A percentile compares a stretch with the other conserved stretches of the same genome.
phyloP scores from a whole-genome alignment of 1,140 invertebrate genomes.

The Sarcophaga peregrina region DNA sequence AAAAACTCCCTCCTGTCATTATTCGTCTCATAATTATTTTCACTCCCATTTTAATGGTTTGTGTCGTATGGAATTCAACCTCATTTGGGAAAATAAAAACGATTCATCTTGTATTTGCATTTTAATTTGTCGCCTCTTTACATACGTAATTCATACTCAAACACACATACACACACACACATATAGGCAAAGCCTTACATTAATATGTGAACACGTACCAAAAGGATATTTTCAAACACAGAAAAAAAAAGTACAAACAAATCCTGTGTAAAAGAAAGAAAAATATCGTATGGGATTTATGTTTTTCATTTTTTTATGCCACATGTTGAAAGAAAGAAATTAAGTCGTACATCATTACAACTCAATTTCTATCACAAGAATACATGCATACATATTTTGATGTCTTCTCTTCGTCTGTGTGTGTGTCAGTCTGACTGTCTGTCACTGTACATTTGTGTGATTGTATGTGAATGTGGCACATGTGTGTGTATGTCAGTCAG shows the following conservation, averaged over 20 bases:
- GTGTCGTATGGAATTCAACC: background rate
- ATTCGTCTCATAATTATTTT: conserved; percentile 7
- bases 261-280: no score
- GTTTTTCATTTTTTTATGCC: background rate
- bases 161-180: background rate
- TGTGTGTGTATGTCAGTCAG: no score
- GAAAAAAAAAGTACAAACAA: background rate
- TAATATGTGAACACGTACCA: background rate
- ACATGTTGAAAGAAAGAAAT: background rate
- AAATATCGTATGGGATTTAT: background rate
- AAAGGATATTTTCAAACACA: background rate
- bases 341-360: conserved; percentile 22
- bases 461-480: no score
- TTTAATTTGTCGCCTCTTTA: conserved; percentile 9
- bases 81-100: background rate
- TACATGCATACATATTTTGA: background rate
- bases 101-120: conserved; percentile 27
- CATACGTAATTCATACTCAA: background rate
- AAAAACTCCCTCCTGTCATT: background rate
- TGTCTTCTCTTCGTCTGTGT: background rate
- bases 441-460: no score
- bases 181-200: background rate
- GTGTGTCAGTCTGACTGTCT: background rate
- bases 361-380: background rate
- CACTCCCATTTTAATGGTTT: conserved; percentile 10